These are phyloP conservation scores for Belgica antarctica DNA, from an alignment of 2,888 invertebrate genomes.

Conservation along the genomic window DNA sequence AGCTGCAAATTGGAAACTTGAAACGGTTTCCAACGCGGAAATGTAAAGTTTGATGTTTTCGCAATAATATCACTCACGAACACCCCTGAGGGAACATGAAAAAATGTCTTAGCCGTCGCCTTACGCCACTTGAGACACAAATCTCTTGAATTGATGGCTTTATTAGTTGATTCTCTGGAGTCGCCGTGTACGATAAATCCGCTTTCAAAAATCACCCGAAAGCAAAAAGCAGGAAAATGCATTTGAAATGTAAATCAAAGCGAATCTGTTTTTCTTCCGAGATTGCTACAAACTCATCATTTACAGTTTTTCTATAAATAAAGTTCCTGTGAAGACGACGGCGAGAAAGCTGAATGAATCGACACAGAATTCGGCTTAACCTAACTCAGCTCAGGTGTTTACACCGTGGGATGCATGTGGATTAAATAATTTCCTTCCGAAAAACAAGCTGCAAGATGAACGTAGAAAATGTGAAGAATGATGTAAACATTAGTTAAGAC, in stretches of 20 bases:
- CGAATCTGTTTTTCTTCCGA: too few species aligned
- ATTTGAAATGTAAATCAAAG: not conserved
- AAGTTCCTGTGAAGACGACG: too few species aligned
- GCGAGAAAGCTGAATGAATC: too few species aligned
- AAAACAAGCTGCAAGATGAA: constrained; percentile 2
- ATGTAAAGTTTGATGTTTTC: too few species aligned
- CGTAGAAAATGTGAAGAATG: constrained; percentile 30
- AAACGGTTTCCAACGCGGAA: too few species aligned
- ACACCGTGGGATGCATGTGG: constrained; percentile 32
- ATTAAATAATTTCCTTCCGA: constrained; percentile 23
- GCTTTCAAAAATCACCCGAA: not conserved
- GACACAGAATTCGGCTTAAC: too few species aligned
- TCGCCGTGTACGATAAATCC: not conserved
- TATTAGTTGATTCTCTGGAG: not conserved
- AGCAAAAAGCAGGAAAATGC: not conserved
- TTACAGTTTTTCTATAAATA: constrained; percentile 2
- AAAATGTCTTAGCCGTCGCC: not conserved
- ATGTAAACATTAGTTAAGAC: constrained; percentile 38
- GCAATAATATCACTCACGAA: too few species aligned
- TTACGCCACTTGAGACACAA: not conserved
- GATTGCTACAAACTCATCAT: constrained; percentile 4
- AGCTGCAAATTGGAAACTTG: too few species aligned
- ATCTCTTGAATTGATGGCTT: not conserved
- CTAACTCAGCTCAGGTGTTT: not conserved
- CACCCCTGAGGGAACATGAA: not conserved